Base-by-base conservation (phyloP, 2,888 invertebrate genomes). In the Lasioglossum figueresi region DNA sequence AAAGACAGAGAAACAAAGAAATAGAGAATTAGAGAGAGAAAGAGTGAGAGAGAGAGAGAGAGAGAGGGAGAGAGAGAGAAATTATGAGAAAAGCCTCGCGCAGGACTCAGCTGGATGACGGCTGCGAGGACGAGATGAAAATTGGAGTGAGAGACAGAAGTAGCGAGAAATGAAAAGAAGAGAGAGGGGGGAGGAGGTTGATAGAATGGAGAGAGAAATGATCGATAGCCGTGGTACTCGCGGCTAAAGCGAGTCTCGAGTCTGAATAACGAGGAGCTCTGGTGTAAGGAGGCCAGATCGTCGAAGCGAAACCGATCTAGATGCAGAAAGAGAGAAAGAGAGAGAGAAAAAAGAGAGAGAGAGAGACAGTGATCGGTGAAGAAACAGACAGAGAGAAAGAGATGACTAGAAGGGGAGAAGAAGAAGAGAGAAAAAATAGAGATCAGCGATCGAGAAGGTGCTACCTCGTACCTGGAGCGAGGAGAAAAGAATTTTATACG, bases 241-340 rank as follows among this genome's bases (percentile, higher is more conserved):
- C 76, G 81, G 88, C 84, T 82, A 86, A 86, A 85, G 87, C 76
- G 78, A 74, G 71, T 37, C 75, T 27, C 19, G 83, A 34, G 59
- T 5, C 80, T 77, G 68, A 84, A 59, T 76, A 82, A 86, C 82
- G 80, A 83, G 83, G 82, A 76, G 82, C 83, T 72, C 66, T 23
- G 66, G 66, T 37, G 59, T 81, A 90, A 90, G 86, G 90, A 90
- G 90, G 90, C 89, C 89, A 90, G 86, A 88, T 80, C 86, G 89
- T 80, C 88, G 84, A 86, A 90, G 90, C 90, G 90, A 90, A 86
- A 86, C 89, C 86, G 89, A 90, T 88, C 89, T 89, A 77, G 79
- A 88, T 72, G 78, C 71, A 68, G 79, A 76, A 48, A 70, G 84
- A 74, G 23, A 72, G 34, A 74, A 16, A 72, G 34, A 73, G 73